Percentiles rank a stretch among this genome's conserved stretches.
Conservation (phyloP, 2,888 invertebrate genomes). For the Trachelus iudaicus region DNA sequence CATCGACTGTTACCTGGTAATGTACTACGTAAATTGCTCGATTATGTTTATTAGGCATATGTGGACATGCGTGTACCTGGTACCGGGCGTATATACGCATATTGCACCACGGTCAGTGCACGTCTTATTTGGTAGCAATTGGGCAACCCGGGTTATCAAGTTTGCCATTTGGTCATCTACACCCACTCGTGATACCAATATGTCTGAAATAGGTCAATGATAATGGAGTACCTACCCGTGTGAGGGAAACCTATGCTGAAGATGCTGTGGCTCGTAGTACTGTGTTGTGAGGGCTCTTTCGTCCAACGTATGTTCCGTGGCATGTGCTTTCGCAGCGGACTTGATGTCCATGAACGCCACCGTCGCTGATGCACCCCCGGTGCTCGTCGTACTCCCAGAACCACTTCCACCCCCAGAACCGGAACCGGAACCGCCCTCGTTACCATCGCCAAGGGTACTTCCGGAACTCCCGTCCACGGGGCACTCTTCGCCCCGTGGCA, state of each 20-base stretch:
- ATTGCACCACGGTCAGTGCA: too few species aligned
- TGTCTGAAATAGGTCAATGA: not conserved
- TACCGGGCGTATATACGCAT: too few species aligned
- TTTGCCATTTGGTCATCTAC: too few species aligned
- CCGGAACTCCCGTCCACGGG: slow-evolving; percentile 64
- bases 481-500: slow-evolving; percentile 72
- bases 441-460: slow-evolving; percentile 68
- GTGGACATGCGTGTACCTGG: too few species aligned
- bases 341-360: slow-evolving; percentile 97
- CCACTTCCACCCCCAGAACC: slow-evolving; percentile 55
- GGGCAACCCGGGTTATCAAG: too few species aligned
- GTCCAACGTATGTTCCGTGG: slow-evolving; percentile 89
- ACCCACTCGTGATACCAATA: too few species aligned
- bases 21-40: too few species aligned
- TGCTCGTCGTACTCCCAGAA: slow-evolving; percentile 70
- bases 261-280: slow-evolving; percentile 85
- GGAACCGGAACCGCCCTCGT: slow-evolving; percentile 60
- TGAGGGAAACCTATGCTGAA: slow-evolving; percentile 66
- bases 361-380: slow-evolving; percentile 82
- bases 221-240: slow-evolving; percentile 67
- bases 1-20: too few species aligned
- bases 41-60: too few species aligned
- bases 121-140: too few species aligned
- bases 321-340: slow-evolving; percentile 94
- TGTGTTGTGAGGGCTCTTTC: slow-evolving; percentile 89